These are phyloP conservation scores for Cyrtorhinus lividipennis DNA, from an alignment of 1,140 invertebrate species.

Conservation along the genomic window DNA sequence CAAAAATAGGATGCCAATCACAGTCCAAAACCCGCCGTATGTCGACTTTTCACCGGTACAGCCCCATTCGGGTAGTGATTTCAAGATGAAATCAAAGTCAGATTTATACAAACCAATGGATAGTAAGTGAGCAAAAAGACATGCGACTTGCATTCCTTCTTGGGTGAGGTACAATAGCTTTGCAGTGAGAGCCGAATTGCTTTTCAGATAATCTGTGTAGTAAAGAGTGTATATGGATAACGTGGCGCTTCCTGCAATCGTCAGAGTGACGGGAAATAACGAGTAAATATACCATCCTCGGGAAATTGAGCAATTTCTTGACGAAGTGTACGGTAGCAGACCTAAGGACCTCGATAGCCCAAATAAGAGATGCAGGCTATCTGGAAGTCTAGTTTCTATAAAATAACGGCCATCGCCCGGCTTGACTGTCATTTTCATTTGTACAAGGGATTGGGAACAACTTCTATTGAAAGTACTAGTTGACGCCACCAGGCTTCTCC, in stretches of 20 bases:
- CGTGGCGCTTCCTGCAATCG: background rate
- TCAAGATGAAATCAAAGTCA: background rate
- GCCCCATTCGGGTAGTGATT: background rate
- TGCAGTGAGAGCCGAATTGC: background rate
- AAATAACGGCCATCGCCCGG: background rate
- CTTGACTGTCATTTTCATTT: background rate
- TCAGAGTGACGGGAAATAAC: background rate
- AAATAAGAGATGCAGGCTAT: background rate
- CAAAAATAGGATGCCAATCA: background rate
- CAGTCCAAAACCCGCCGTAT: background rate
- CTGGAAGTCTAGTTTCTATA: background rate
- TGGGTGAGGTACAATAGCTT: conserved; percentile 7
- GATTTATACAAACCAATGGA: background rate
- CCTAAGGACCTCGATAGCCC: background rate
- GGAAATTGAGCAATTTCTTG: background rate
- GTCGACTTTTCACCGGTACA: background rate
- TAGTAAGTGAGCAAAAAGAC: background rate
- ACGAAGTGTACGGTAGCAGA: background rate
- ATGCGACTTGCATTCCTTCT: background rate
- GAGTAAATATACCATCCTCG: background rate
- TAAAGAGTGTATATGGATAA: background rate
- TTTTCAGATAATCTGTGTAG: background rate
- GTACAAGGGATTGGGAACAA: no score
- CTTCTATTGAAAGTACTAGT: no score
- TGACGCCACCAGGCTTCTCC: no score